phyloP scores from a whole-genome alignment of 2,113 vertebrate genomes.

The Zosterops lateralis region DNA sequence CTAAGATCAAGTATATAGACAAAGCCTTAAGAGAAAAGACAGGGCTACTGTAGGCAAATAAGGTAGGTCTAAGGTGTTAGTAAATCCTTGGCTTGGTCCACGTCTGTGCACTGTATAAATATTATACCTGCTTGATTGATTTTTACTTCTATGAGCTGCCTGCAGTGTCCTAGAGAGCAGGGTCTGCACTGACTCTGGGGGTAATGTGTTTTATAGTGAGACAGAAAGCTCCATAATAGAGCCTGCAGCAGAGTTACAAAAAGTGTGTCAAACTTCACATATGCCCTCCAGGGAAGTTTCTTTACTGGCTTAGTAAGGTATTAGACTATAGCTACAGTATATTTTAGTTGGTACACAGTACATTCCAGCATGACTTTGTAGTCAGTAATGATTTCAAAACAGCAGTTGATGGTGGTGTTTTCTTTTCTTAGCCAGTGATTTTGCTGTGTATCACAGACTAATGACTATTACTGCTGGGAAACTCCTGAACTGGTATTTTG shows the following conservation, averaged over 20 bases:
- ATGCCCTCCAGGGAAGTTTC: not conserved
- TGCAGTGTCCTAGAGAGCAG: constrained; percentile 19
- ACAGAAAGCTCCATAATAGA: not conserved
- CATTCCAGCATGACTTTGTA: not conserved
- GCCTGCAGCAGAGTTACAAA: not conserved
- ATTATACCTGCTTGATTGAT: not conserved
- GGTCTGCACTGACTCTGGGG: not conserved
- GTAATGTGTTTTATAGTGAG: not conserved
- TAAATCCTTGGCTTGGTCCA: not conserved
- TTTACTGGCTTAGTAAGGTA: not conserved
- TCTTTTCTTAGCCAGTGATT: not conserved
- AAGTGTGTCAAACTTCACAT: not conserved
- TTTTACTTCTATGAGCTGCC: constrained; percentile 49
- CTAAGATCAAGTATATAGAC: not conserved
- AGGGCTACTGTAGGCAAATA: not conserved
- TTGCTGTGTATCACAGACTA: not conserved
- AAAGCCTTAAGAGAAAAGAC: not conserved
- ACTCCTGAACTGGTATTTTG: not conserved
- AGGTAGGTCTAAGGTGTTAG: not conserved
- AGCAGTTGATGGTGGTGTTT: not conserved
- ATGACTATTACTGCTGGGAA: not conserved
- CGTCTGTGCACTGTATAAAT: not conserved
- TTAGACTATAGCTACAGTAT: constrained; percentile 15
- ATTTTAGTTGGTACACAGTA: not conserved
- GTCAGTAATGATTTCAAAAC: not conserved